A percentile compares a stretch with the other conserved stretches of the same genome.
phyloP scores from a whole-genome alignment of 2,113 vertebrate genomes.

The Peucedramus taeniatus region DNA sequence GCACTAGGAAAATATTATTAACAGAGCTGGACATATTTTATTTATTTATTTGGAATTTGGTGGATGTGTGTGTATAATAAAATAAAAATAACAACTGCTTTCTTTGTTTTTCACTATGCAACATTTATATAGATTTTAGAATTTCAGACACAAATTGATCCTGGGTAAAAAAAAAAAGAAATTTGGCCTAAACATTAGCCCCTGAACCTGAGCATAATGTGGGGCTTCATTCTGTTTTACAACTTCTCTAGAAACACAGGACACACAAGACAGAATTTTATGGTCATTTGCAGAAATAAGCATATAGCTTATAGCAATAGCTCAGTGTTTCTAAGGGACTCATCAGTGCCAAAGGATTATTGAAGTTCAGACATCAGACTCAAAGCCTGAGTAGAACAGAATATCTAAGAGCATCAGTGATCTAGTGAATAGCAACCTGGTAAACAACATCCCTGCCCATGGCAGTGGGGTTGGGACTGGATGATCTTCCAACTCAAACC shows the following conservation, averaged over 20 bases:
- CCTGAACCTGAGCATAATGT: neutral
- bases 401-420: neutral
- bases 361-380: neutral
- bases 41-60: neutral
- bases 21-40: neutral
- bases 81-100: neutral
- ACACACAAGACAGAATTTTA: neutral
- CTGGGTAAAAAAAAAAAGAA: neutral
- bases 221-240: neutral
- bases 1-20: neutral
- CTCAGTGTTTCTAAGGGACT: neutral
- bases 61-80: neutral
- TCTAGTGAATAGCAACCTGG: neutral
- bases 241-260: neutral
- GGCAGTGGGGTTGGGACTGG: neutral
- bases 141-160: neutral
- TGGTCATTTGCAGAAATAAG: neutral
- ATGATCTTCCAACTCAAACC: neutral
- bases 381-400: neutral
- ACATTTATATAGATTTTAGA: neutral
- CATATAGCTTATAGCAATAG: too few species aligned
- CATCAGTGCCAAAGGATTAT: neutral
- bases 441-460: neutral
- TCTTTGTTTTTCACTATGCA: neutral
- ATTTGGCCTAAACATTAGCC: neutral